These are phyloP conservation scores for Sipha flava DNA, from an alignment of 1,140 invertebrate genomes.

Conservation along the genomic window DNA sequence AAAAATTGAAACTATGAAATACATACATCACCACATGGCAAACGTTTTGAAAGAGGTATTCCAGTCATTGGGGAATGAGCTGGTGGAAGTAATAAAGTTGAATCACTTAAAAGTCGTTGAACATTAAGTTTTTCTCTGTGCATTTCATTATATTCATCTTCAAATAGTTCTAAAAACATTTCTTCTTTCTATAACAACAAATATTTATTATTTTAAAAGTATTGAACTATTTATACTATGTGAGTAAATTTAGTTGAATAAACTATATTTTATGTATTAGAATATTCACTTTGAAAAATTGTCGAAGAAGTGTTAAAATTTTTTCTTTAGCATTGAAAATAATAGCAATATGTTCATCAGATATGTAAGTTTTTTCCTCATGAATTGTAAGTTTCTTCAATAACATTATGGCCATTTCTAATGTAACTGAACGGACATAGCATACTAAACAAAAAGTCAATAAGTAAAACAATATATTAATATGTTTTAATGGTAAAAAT, in stretches of 20 bases:
- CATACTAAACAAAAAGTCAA: slow-evolving; percentile 47
- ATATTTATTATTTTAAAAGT: not conserved
- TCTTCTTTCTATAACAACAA: slow-evolving; percentile 68
- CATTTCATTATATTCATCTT: slow-evolving; percentile 93
- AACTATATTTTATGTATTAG: too few relatives aligned
- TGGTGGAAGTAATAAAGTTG: slow-evolving; percentile 89
- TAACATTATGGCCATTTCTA: slow-evolving; percentile 77
- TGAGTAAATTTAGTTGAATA: too few relatives aligned
- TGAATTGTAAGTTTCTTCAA: slow-evolving; percentile 54
- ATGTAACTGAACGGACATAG: slow-evolving; percentile 81
- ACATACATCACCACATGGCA: slow-evolving; percentile 87
- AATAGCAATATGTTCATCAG: slow-evolving; percentile 56
- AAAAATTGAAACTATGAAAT: not conserved
- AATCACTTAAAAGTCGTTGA: slow-evolving; percentile 90
- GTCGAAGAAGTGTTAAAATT: slow-evolving; percentile 73
- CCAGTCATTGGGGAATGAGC: slow-evolving; percentile 92
- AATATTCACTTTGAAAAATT: slow-evolving; percentile 74
- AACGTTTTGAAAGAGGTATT: slow-evolving; percentile 85
- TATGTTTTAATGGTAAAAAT: not conserved
- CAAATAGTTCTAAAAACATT: slow-evolving; percentile 97
- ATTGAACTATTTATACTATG: not conserved
- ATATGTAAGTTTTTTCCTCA: slow-evolving; percentile 48
- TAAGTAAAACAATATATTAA: slow-evolving; percentile 23
- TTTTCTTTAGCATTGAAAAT: slow-evolving; percentile 76
- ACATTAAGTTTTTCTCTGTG: slow-evolving; percentile 78